phyloP scores from a whole-genome alignment of 2,797 vertebrate genomes.

The Gymnodraco acuticeps region DNA sequence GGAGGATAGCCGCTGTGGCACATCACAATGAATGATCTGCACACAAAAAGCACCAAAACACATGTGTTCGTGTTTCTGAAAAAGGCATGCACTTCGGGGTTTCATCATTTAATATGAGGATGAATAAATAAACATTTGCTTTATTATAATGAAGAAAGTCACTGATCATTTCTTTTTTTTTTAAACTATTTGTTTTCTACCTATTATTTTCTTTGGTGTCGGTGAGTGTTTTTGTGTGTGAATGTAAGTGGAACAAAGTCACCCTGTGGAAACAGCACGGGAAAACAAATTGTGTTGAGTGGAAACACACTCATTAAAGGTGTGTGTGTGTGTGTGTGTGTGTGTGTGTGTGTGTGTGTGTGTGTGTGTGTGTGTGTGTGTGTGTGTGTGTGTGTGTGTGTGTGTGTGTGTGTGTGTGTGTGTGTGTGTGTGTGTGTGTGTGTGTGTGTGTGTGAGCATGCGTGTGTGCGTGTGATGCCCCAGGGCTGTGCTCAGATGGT shows the following conservation, averaged over 20 bases:
- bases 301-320: conserved; percentile 72
- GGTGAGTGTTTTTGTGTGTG: conserved; percentile 7
- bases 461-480: conserved; percentile 29
- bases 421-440: not conserved
- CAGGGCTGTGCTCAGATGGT: conserved; percentile 50
- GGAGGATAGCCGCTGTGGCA: not conserved
- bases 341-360: not conserved
- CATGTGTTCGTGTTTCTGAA: not conserved
- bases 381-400: no score
- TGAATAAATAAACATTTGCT: no score
- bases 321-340: conserved; percentile 1
- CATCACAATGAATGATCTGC: not conserved
- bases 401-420: no score
- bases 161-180: no score
- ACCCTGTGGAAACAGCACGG: conserved; percentile 43
- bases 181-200: not conserved
- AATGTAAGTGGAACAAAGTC: conserved; percentile 39
- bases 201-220: not conserved
- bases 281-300: conserved; percentile 29
- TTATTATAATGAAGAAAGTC: not conserved
- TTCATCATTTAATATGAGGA: not conserved
- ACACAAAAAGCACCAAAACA: not conserved
- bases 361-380: not conserved
- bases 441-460: not conserved
- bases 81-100: no score